Evolutionary conservation across 2,888 invertebrate genomes (phyloP).

Genomic region (Alloplasta piceator): DNA sequence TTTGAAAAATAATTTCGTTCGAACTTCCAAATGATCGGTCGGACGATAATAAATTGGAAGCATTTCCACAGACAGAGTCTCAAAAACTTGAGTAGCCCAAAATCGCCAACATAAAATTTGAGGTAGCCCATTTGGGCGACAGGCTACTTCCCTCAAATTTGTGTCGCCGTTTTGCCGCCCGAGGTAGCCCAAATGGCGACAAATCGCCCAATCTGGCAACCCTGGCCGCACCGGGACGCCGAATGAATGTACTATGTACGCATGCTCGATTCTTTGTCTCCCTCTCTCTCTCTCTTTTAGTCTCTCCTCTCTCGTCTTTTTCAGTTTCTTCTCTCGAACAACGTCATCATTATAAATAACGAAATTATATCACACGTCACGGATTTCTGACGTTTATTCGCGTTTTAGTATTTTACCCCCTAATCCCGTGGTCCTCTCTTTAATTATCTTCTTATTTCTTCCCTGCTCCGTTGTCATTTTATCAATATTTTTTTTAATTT

Average conservation of each 20-base stretch:
- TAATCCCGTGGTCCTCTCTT: neutral
- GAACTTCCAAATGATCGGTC: too few species aligned
- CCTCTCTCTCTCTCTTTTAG: neutral
- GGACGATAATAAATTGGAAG: too few species aligned
- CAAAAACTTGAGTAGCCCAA: too few species aligned
- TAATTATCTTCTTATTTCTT: neutral
- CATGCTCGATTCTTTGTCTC: constrained; percentile 15
- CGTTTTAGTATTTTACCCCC: too few species aligned
- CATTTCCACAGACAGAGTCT: too few species aligned
- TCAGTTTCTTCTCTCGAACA: neutral
- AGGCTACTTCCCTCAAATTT: too few species aligned
- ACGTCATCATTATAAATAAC: constrained; percentile 25
- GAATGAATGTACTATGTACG: constrained; percentile 34
- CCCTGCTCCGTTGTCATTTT: neutral
- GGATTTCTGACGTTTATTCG: constrained; percentile 7
- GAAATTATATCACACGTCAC: constrained; percentile 44
- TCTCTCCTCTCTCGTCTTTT: neutral
- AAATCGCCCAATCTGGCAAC: too few species aligned
- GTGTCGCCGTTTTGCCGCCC: too few species aligned
- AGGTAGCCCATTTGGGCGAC: too few species aligned
- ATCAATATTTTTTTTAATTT: neutral
- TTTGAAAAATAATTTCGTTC: too few species aligned
- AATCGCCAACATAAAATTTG: too few species aligned
- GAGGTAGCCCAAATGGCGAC: too few species aligned
- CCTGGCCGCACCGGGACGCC: constrained; percentile 16